Evolutionary conservation across 2,113 vertebrate genomes (phyloP).

Genomic region (Hippocampus zosterae): DNA sequence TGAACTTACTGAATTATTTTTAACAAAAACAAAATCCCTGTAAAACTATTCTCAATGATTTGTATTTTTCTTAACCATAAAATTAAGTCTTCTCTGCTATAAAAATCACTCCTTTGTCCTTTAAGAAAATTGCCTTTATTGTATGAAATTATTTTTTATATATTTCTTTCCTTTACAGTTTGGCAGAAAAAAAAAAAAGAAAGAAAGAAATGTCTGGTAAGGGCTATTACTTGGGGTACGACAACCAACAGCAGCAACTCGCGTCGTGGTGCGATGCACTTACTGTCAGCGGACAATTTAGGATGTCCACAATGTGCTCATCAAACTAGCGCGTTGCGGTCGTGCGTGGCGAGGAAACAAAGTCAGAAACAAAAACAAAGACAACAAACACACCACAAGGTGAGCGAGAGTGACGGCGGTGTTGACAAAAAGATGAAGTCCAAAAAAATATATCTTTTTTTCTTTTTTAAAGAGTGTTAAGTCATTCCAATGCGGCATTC

Average conservation of each 20-base stretch:
- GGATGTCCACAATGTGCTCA: conserved; percentile 77
- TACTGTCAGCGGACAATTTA: conserved; percentile 79
- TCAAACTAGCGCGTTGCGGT: conserved; percentile 63
- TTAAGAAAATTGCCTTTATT: no score
- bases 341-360: conserved; percentile 64
- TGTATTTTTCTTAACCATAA: no score
- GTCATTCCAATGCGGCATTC: conserved; percentile 12
- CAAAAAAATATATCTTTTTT: neutral
- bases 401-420: conserved; percentile 40
- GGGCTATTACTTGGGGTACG: neutral
- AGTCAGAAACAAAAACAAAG: conserved; percentile 57
- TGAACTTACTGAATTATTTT: no score
- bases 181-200: neutral
- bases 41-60: no score
- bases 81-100: no score
- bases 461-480: neutral
- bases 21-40: no score
- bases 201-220: neutral
- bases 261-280: conserved; percentile 64
- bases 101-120: no score
- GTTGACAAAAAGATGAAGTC: conserved; percentile 7
- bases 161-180: neutral
- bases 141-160: neutral
- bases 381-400: conserved; percentile 46
- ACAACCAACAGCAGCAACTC: neutral